Conservation (phyloP, 2,113 vertebrate species). For the Candoia aspera region DNA sequence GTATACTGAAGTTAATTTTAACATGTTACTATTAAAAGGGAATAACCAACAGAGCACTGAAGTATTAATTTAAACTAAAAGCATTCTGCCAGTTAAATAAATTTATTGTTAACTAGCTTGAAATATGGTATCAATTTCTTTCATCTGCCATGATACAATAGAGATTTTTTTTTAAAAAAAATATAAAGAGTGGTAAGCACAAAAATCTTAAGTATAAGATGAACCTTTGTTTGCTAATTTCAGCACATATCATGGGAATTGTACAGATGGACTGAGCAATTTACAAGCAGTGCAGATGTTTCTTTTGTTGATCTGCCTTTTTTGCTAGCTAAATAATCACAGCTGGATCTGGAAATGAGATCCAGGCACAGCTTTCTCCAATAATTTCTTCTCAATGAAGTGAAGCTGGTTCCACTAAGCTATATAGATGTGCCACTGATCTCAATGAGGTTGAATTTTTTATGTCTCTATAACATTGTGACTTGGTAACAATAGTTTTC, state of each 20-base stretch:
- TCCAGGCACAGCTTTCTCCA: not conserved
- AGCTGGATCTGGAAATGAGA: not conserved
- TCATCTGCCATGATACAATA: not conserved
- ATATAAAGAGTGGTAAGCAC: not conserved
- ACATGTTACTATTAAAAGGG: not conserved
- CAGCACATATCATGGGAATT: slow-evolving; percentile 16
- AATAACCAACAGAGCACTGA: not conserved
- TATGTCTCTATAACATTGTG: not conserved
- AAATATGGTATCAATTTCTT: not conserved
- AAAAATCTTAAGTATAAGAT: not conserved
- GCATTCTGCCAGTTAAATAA: not conserved
- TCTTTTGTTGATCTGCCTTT: not conserved
- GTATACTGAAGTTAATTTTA: not conserved
- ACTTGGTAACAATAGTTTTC: slow-evolving; percentile 9
- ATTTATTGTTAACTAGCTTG: not conserved
- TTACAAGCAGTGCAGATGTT: slow-evolving; percentile 19
- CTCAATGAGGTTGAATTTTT: not conserved
- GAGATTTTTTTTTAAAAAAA: not conserved
- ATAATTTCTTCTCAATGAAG: not conserved
- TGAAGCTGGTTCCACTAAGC: not conserved
- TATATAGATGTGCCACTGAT: not conserved
- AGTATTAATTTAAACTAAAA: not conserved
- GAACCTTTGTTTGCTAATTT: slow-evolving; percentile 15
- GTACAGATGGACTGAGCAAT: slow-evolving; percentile 11
- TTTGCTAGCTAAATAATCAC: not conserved